Conservation (phyloP, 2,888 invertebrate species). For the Trachelus stipa region DNA sequence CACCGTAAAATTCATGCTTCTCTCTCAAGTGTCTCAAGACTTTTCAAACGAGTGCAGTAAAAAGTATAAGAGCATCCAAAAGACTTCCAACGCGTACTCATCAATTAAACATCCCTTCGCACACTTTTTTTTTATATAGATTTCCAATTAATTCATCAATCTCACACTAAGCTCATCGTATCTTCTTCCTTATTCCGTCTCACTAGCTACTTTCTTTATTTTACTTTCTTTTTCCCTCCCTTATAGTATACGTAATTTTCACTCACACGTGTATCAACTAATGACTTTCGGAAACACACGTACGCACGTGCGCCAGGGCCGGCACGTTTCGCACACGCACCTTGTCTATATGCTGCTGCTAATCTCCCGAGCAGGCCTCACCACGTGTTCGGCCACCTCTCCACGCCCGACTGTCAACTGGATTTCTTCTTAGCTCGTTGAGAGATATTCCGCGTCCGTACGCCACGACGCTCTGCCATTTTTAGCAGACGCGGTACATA, state of each 20-base stretch:
- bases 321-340: constrained; percentile 6
- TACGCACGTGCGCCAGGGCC: constrained; percentile 14
- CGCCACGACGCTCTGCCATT: constrained; percentile 68
- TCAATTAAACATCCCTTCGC: neutral
- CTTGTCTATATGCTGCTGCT: constrained; percentile 18
- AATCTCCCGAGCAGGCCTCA: constrained; percentile 11
- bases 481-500: constrained; percentile 59
- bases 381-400: constrained; percentile 36
- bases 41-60: neutral
- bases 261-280: constrained; percentile 28
- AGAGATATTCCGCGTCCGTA: constrained; percentile 68
- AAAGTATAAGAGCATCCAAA: neutral
- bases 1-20: neutral
- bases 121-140: neutral
- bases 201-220: neutral
- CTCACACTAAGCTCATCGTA: neutral
- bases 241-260: constrained; percentile 19
- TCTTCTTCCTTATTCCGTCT: neutral
- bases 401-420: constrained; percentile 69
- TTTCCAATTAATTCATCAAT: neutral
- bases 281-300: constrained; percentile 26
- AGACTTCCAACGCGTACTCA: neutral
- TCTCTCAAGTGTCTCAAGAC: neutral
- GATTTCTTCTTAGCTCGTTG: constrained; percentile 70
- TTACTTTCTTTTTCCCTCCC: neutral